These are phyloP conservation scores for Smittia aterrima DNA, from an alignment of 2,888 invertebrate species.

Conservation along the genomic window DNA sequence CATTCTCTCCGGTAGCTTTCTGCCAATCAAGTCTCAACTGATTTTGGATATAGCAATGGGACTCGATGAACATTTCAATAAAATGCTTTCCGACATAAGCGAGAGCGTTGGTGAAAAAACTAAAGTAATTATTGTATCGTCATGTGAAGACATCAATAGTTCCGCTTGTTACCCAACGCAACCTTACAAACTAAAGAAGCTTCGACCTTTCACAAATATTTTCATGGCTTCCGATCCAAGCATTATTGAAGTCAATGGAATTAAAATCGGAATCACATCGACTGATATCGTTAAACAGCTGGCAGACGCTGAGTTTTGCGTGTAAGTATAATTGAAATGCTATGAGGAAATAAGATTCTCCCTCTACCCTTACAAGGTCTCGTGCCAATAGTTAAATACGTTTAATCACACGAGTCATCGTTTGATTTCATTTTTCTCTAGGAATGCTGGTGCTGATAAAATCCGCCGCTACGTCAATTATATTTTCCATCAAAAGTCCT, in stretches of 20 bases:
- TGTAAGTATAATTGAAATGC: slow-evolving; percentile 57
- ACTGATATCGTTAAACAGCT: slow-evolving; percentile 82
- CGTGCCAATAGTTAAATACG: background rate
- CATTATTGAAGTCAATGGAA: slow-evolving; percentile 70
- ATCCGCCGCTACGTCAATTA: slow-evolving; percentile 72
- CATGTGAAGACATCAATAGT: slow-evolving; percentile 74
- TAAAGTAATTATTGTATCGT: slow-evolving; percentile 73
- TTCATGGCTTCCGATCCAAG: slow-evolving; percentile 79
- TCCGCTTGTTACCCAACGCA: slow-evolving; percentile 81
- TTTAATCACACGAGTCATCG: too few relatives aligned
- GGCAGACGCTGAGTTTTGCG: slow-evolving; percentile 72
- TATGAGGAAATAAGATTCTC: too few relatives aligned
- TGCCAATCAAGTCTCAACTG: slow-evolving; percentile 68
- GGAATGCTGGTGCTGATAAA: slow-evolving; percentile 62
- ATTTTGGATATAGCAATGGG: slow-evolving; percentile 66
- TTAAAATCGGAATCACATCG: slow-evolving; percentile 76
- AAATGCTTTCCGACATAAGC: slow-evolving; percentile 65
- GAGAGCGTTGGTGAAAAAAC: slow-evolving; percentile 63
- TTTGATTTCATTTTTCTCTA: slow-evolving; percentile 44
- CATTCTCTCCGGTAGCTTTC: slow-evolving; percentile 81
- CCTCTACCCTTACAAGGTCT: too few relatives aligned
- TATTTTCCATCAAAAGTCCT: slow-evolving; percentile 72
- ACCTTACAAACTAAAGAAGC: slow-evolving; percentile 56
- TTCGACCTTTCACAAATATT: slow-evolving; percentile 61
- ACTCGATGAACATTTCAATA: slow-evolving; percentile 73